These are phyloP conservation scores for Jordanella pulchra DNA, from an alignment of 2,797 vertebrate species.

Conservation along the genomic window DNA sequence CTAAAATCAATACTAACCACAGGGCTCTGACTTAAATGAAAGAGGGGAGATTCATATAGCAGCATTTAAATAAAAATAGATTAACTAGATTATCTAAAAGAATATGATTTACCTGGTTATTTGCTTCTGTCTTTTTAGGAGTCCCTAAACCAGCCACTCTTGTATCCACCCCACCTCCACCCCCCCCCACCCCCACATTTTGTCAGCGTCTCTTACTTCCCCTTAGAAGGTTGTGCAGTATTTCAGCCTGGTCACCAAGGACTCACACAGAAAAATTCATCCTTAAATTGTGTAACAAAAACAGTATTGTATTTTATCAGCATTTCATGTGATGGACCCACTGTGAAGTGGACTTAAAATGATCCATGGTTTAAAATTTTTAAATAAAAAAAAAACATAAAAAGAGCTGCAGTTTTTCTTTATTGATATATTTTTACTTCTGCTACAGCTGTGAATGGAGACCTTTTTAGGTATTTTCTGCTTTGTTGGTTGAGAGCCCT, in stretches of 20 bases:
- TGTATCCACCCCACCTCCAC: constrained; percentile 15
- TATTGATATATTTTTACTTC: not conserved
- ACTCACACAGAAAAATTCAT: constrained; percentile 1
- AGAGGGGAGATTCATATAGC: constrained; percentile 42
- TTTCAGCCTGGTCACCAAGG: constrained; percentile 12
- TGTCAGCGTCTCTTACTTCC: constrained; percentile 39
- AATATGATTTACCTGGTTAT: constrained; percentile 24
- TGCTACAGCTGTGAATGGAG: not conserved
- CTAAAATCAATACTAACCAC: constrained; percentile 47
- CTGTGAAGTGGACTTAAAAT: not conserved
- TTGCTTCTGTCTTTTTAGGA: constrained; percentile 24
- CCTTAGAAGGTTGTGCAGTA: constrained; percentile 54
- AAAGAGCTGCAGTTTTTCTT: not conserved
- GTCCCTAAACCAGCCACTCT: constrained; percentile 39
- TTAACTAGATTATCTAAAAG: too few species aligned
- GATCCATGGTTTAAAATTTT: not conserved
- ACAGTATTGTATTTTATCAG: not conserved
- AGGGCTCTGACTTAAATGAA: constrained; percentile 44
- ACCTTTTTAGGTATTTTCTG: not conserved
- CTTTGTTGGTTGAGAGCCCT: too few species aligned
- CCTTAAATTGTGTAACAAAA: constrained; percentile 17
- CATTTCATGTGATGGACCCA: not conserved
- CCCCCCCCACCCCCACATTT: constrained; percentile 35
- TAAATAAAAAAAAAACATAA: not conserved
- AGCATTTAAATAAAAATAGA: constrained; percentile 56